phyloP scores from a whole-genome alignment of 2,113 vertebrate species.

The Pelecanoides urinatrix region DNA sequence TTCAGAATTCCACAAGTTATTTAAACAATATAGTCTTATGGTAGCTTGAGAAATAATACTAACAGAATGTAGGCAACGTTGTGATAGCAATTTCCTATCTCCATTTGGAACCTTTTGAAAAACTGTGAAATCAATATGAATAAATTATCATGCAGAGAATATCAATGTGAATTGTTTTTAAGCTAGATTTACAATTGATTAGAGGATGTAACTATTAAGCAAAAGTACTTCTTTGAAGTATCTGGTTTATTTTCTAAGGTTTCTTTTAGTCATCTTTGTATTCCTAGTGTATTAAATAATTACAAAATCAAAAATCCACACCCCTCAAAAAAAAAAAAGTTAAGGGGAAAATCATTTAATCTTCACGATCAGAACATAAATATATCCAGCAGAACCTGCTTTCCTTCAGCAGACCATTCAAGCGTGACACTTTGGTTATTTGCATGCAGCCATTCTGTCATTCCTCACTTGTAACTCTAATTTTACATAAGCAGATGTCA shows the following conservation, averaged over 20 bases:
- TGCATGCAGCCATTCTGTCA: neutral
- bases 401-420: neutral
- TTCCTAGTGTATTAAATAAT: neutral
- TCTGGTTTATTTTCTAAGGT: neutral
- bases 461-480: neutral
- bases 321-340: neutral
- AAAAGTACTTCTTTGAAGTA: neutral
- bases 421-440: neutral
- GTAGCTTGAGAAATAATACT: neutral
- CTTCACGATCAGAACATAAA: neutral
- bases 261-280: neutral
- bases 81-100: neutral
- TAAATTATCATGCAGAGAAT: neutral
- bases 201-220: neutral
- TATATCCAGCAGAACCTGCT: neutral
- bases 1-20: neutral
- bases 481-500: neutral
- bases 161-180: neutral
- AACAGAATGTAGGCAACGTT: neutral
- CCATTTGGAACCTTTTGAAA: neutral
- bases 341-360: neutral
- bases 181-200: neutral
- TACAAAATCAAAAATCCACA: neutral
- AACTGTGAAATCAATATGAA: neutral
- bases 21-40: neutral